These are phyloP conservation scores for Drosophila seguyi DNA, from an alignment of 1,140 invertebrate genomes.

Conservation along the genomic window DNA sequence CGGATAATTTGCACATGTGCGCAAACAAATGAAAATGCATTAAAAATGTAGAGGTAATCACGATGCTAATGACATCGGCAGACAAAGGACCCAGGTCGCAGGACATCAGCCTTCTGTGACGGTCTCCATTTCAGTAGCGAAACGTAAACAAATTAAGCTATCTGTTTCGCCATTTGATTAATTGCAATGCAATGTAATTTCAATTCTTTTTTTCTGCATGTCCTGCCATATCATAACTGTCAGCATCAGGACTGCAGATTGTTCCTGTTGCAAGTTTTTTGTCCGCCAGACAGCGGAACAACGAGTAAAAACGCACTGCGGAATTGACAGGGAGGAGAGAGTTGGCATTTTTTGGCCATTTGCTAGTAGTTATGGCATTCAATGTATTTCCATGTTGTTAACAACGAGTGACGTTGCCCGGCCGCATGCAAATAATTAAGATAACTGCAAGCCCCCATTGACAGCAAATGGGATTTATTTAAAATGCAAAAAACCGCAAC, in stretches of 20 bases:
- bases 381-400: slow-evolving; percentile 62
- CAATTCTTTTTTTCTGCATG: slow-evolving; percentile 7
- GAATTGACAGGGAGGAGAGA: slow-evolving; percentile 39
- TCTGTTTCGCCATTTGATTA: slow-evolving; percentile 70
- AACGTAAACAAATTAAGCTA: slow-evolving; percentile 65
- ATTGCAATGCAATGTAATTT: slow-evolving; percentile 67
- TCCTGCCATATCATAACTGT: slow-evolving; percentile 58
- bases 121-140: slow-evolving; percentile 20
- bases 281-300: slow-evolving; percentile 10
- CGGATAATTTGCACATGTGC: slow-evolving; percentile 55
- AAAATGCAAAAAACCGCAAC: slow-evolving; percentile 32
- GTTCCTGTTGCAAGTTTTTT: slow-evolving; percentile 39
- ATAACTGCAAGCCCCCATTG: slow-evolving; percentile 44
- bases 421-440: slow-evolving; percentile 67
- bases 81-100: slow-evolving; percentile 16
- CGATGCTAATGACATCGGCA: slow-evolving; percentile 47
- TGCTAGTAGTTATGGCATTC: slow-evolving; percentile 66
- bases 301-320: slow-evolving; percentile 25
- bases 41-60: slow-evolving; percentile 70
- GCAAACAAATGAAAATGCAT: slow-evolving; percentile 67
- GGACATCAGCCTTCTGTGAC: slow-evolving; percentile 3
- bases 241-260: slow-evolving; percentile 58
- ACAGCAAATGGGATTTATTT: slow-evolving; percentile 52
- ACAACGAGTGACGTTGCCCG: slow-evolving; percentile 34
- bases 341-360: slow-evolving; percentile 50